Base-by-base conservation (phyloP, 2,113 vertebrate species). In the Perca fluviatilis region DNA sequence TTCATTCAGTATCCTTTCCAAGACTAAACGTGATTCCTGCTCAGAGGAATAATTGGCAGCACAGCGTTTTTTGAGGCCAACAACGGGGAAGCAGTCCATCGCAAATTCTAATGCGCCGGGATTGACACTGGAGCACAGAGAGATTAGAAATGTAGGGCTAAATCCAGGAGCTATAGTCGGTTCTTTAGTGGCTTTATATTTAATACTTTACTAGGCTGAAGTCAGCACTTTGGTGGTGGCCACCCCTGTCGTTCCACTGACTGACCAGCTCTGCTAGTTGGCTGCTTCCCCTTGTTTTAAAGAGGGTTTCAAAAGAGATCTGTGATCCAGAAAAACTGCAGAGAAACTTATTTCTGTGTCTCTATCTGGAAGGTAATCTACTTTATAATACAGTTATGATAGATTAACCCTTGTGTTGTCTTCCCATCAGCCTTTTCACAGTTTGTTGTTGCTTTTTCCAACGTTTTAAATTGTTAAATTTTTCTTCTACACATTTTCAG, bases 1-100 rank as follows among this genome's bases (percentile, higher is more conserved):
- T 91, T 91, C 92, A 91, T 85, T 82, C 87, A 69, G 70, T 82
- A 88, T 93, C 91, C 87, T 91, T 76, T 88, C 83, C 86, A 91
- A 75, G 83, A 86, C 83, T 27, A 58, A 88, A 89, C 18, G 76
- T 78, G 71, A 90, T 87, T 89, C 80, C 88, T 86, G 83, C 80
- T 84, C 68, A 2, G 69, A 70, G 84, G 69, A 74, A 84, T 85
- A 88, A 85, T 79, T 82, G 86, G 86, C 87, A 81, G 80, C 18
- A 4, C 18, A 58, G 78, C 57, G 25, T 67, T 83, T 64, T 91
- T 88, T 85, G 61, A 75, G 83, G 89, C 83, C 88, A 85, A 74
- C 72, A 61, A 66, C 18, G 40, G 77, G 79, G 80, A 79, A 74
- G 74, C 57, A 70, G 81, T 76, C 78, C n/a, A 79, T 69, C 21